Evolutionary conservation across 2,888 invertebrate genomes (phyloP).

Genomic region (Ectemnius continuus): DNA sequence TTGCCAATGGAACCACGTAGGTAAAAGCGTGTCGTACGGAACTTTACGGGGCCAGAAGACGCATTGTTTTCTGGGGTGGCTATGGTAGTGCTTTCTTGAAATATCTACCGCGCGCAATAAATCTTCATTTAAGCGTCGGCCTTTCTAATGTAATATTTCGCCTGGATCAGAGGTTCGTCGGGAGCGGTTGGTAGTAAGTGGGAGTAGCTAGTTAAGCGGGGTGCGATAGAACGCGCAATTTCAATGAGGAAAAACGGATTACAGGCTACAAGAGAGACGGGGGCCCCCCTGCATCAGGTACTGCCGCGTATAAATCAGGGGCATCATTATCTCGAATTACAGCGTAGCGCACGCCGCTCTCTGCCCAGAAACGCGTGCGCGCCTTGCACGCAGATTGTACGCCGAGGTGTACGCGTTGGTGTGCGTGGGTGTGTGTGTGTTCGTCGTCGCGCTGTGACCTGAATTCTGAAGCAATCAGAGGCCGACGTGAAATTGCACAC

Average conservation of each 20-base stretch:
- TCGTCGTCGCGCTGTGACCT: slow-evolving; percentile 55
- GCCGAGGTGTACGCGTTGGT: slow-evolving; percentile 12
- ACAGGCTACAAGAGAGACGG: neutral
- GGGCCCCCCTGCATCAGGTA: neutral
- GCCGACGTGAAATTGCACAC: slow-evolving; percentile 59
- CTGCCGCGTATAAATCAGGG: slow-evolving; percentile 37
- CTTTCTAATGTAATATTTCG: slow-evolving; percentile 44
- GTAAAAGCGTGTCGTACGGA: neutral
- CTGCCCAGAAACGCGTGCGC: slow-evolving; percentile 29
- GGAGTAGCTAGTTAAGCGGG: slow-evolving; percentile 7
- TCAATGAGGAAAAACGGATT: slow-evolving; percentile 23
- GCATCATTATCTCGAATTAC: slow-evolving; percentile 46
- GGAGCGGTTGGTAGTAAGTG: neutral
- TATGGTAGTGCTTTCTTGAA: slow-evolving; percentile 13
- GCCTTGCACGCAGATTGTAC: slow-evolving; percentile 53
- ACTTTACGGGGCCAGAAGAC: too few relatives aligned
- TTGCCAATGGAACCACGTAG: neutral
- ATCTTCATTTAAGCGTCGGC: slow-evolving; percentile 41
- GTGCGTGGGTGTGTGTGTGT: too few relatives aligned
- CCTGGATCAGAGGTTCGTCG: slow-evolving; percentile 41
- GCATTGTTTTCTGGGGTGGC: too few relatives aligned
- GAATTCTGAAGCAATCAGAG: slow-evolving; percentile 63
- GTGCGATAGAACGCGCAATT: slow-evolving; percentile 22
- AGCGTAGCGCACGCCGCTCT: slow-evolving; percentile 1
- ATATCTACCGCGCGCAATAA: slow-evolving; percentile 27